Evolutionary conservation across 30 jellyfish, hydroid and myxozoan genomes (phyloP), one percentile per base, ranked within the genome.

Genomic region (Aurelia sp.): DNA sequence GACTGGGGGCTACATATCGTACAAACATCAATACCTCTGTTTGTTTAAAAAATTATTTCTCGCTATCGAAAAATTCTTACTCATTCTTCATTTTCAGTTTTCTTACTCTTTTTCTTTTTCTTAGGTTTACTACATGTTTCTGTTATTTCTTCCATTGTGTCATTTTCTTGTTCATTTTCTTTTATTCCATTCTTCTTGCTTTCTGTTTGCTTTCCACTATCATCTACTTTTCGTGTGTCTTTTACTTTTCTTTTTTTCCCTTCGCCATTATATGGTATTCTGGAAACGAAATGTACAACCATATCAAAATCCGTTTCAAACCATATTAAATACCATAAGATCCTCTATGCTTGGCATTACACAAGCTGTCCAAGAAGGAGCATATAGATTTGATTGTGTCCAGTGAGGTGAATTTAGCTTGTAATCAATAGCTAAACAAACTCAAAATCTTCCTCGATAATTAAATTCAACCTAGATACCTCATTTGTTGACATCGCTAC

Each of bases 21-120:
- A 3, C 4, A 44, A 44, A 44, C 1, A 10, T 6, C 13, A 44
- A 44, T 44, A 44, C 10, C 15, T 44, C 55, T 44, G 55, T 44
- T 44, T 44, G 15, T 44, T 44, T 44, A 44, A 44, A 44, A 44
- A 44, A 44, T 44, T 16, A 44, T 44, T 44, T 44, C 55, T 12
- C 55, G 9, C 15, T 0, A 44, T 44, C 55, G 15, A 44, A 44
- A 44, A 44, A 44, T 44, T 18, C 74, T 21, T 17, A 13, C 18
- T 16, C 6, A 18, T 52, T 20, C 58, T 52, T 50, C 5, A 50
- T 53, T 22, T 13, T 30, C 22, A 6, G 9, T 74, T 57, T 10
- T 53, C 58, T 73, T 73, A 69, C 60, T 73, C 30, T 55, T 74
- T 53, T 74, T 74, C 85, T 74, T 74, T 52, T 22, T 74, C 58